These are phyloP conservation scores for Numida meleagris DNA, from an alignment of 2,113 vertebrate genomes.

Conservation along the genomic window DNA sequence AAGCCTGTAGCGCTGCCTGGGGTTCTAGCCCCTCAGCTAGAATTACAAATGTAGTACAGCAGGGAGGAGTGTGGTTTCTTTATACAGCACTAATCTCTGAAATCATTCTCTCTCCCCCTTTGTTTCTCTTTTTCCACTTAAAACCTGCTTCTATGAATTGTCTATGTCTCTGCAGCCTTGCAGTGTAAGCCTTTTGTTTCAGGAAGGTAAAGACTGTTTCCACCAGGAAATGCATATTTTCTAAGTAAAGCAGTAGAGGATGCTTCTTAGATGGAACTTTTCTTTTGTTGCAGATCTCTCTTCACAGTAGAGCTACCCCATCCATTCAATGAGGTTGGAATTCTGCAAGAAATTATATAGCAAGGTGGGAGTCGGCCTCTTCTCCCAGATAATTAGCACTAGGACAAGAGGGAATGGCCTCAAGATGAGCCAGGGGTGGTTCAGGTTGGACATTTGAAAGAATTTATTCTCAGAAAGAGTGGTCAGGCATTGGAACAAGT, in stretches of 20 bases:
- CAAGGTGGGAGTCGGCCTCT: too few species aligned
- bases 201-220: background rate
- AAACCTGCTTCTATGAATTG: background rate
- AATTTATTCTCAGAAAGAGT: too few species aligned
- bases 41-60: background rate
- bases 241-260: background rate
- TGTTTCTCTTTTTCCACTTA: background rate
- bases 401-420: too few species aligned
- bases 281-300: background rate
- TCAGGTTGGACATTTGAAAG: too few species aligned
- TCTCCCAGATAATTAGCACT: too few species aligned
- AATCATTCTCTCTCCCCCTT: background rate
- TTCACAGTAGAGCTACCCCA: background rate
- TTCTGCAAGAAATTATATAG: background rate
- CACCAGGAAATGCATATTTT: background rate
- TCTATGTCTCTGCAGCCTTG: background rate
- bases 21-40: background rate
- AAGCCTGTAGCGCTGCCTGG: too few species aligned
- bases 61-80: background rate
- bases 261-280: background rate
- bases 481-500: too few species aligned
- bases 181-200: background rate
- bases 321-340: background rate
- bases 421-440: too few species aligned
- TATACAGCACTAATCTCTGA: background rate